phyloP scores from a whole-genome alignment of 2,797 vertebrate species.

The Pyrocephalus nanus region DNA sequence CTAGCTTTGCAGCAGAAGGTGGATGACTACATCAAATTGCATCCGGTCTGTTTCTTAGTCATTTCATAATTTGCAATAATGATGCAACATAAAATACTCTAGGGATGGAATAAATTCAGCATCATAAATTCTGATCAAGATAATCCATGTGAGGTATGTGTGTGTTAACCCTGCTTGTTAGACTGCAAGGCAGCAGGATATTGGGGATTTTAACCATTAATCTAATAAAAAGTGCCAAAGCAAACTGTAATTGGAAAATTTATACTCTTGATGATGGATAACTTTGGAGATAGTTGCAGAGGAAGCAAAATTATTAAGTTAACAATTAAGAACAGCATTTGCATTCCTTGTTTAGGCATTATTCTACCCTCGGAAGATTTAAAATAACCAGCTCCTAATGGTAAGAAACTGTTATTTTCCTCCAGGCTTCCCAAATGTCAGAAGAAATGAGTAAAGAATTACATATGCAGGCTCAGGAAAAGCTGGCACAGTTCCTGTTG shows the following conservation, averaged over 20 bases:
- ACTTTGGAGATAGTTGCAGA: conserved; percentile 18
- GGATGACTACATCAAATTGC: conserved; percentile 81
- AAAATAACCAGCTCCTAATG: conserved; percentile 29
- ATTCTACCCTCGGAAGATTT: conserved; percentile 9
- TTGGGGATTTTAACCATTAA: conserved; percentile 25
- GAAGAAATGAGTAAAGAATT: conserved; percentile 80
- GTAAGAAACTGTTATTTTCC: conserved; percentile 43
- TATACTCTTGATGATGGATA: neutral
- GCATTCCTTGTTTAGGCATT: conserved; percentile 21
- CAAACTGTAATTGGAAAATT: conserved; percentile 42
- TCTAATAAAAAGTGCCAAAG: conserved; percentile 46
- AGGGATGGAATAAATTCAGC: conserved; percentile 8
- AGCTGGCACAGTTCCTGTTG: conserved; percentile 80
- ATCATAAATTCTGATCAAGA: conserved; percentile 31
- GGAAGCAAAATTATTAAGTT: conserved; percentile 36
- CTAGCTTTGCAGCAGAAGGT: conserved; percentile 83
- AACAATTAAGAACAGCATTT: conserved; percentile 29
- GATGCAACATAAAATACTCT: conserved; percentile 18
- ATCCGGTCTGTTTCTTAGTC: conserved; percentile 79
- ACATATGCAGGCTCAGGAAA: conserved; percentile 84
- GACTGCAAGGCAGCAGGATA: neutral
- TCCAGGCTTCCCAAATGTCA: conserved; percentile 78
- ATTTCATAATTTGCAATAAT: conserved; percentile 49
- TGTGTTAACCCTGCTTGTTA: conserved; percentile 15
- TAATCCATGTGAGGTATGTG: neutral